Conservation (phyloP, 2,797 vertebrate genomes). For the Labeo calbasu region DNA sequence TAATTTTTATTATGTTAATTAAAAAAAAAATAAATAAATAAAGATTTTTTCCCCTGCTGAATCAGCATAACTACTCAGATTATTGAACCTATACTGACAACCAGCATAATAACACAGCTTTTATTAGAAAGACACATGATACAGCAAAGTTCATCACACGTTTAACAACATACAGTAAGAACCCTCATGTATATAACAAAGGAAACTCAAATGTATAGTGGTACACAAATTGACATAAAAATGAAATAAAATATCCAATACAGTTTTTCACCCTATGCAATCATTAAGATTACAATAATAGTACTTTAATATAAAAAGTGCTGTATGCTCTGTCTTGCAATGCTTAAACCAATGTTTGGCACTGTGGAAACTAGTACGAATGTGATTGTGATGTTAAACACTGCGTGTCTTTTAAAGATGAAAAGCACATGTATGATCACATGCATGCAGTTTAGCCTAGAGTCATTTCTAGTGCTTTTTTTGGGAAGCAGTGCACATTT, state of each 20-base stretch:
- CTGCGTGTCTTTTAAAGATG: background rate
- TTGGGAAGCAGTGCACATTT: background rate
- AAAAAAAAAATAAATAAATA: background rate
- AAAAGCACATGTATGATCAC: slow-evolving; percentile 2
- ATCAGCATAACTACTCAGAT: background rate
- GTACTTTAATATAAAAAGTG: background rate
- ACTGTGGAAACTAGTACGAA: background rate
- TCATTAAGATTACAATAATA: background rate
- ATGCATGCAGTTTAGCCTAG: slow-evolving; percentile 1
- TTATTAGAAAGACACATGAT: background rate
- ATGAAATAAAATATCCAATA: background rate
- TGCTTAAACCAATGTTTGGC: background rate
- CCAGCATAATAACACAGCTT: background rate
- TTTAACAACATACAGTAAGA: no score
- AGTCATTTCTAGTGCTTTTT: background rate
- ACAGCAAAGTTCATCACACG: background rate
- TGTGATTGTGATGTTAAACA: slow-evolving; percentile 8
- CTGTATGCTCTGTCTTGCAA: background rate
- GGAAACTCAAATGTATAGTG: background rate
- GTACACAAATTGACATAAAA: background rate
- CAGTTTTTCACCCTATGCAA: background rate
- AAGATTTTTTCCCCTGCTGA: background rate
- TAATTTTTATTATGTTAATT: background rate
- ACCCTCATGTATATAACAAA: no score
- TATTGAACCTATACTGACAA: background rate